Percentiles rank a stretch among this genome's conserved stretches.
phyloP scores from a whole-genome alignment of 2,113 vertebrate genomes.

The Crypturellus undulatus region DNA sequence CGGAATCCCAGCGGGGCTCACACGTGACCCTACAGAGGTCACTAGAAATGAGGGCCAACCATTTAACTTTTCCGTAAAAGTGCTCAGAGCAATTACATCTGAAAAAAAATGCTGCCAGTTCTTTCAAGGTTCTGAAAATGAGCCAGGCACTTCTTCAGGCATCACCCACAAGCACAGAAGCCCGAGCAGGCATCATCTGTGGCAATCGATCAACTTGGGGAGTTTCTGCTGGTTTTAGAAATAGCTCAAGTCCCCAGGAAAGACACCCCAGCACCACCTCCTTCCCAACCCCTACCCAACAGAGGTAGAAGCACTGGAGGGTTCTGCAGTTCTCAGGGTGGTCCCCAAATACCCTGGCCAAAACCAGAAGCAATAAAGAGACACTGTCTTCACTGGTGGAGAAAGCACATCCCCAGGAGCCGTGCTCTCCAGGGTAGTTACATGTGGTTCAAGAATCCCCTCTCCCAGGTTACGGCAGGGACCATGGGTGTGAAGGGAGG shows the following conservation, averaged over 20 bases:
- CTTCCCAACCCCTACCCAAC: neutral
- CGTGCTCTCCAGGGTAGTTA: neutral
- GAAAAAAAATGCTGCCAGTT: neutral
- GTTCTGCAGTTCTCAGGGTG: neutral
- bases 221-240: neutral
- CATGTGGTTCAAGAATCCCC: neutral
- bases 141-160: neutral
- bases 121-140: neutral
- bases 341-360: neutral
- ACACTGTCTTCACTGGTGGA: fast-evolving
- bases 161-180: neutral
- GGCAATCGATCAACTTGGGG: neutral
- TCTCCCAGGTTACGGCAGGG: neutral
- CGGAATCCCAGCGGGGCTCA: neutral
- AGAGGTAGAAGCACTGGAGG: neutral
- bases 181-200: neutral
- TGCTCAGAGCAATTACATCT: neutral
- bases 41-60: neutral
- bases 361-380: neutral
- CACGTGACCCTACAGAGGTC: neutral
- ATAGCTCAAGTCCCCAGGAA: neutral
- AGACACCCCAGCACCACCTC: neutral
- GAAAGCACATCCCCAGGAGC: neutral
- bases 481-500: neutral
- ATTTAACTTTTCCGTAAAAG: neutral